Evolutionary conservation across 2,888 invertebrate species (phyloP), one percentile per base, ranked within the genome.

Genomic region (Caenorhabditis macrosperma): DNA sequence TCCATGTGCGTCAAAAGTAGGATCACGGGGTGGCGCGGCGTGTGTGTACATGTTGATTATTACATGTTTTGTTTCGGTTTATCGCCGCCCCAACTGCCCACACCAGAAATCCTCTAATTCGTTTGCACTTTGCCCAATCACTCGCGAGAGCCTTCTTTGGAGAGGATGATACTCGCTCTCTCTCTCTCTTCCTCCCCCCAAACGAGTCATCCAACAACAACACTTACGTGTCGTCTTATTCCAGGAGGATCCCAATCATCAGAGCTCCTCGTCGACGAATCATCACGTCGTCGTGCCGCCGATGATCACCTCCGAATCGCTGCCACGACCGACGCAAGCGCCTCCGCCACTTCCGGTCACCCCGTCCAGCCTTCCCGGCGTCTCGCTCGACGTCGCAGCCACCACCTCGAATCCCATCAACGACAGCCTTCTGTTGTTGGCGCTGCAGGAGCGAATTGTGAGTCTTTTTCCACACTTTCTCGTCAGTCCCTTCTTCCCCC

Each of bases 221-320:
- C 5, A 7, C 30, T 20, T 41, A 46, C 20, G 46, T 7, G 7
- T 46, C 46, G 5, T n/a, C 15, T 77, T 46, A 55, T 78, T 81
- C n/a, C 75, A 74, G 74, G 74, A 74, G 41, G 72, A 63, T 61
- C 71, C 52, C 30, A 48, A 44, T 41, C 72, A 63, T 44, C 59
- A 57, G 66, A 60, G 59, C 59, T 10, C 55, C 17, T 66, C 64
- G 38, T 55, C 66, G 59, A 74, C 74, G 52, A 64, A 63, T 6
- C 46, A 72, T 28, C 38, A 71, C 69, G 69, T 72, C 72, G 61
- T 76, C 46, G 57, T 61, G 61, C 59, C 52, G 66, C 44, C 79
- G 74, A 79, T 80, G 79, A 63, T 80, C 64, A 72, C 79, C 30
- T 75, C 79, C 12, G 79, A 79, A 69, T 75, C 79, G 30, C 66